These are phyloP conservation scores for Tortricodes alternella DNA, from an alignment of 2,888 invertebrate species.

Conservation along the genomic window DNA sequence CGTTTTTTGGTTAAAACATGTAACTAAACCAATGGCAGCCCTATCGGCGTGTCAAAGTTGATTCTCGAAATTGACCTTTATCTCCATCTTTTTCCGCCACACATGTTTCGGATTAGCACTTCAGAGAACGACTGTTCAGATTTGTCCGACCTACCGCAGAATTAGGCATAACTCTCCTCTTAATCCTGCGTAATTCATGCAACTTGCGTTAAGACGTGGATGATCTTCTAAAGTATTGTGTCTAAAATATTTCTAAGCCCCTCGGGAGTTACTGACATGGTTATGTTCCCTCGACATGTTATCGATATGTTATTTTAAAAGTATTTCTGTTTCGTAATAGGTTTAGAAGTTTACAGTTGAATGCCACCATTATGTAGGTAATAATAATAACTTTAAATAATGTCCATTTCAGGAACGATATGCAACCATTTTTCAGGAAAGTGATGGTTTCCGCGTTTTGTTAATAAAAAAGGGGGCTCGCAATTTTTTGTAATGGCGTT, in stretches of 20 bases:
- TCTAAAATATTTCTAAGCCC: slow-evolving; percentile 38
- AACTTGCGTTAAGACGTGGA: slow-evolving; percentile 64
- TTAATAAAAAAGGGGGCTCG: too few relatives aligned
- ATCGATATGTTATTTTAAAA: slow-evolving; percentile 25
- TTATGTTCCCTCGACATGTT: slow-evolving; percentile 27
- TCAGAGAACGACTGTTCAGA: slow-evolving; percentile 62
- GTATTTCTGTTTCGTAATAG: slow-evolving; percentile 27
- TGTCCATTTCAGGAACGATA: too few relatives aligned
- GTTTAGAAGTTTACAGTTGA: not conserved
- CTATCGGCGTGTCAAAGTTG: slow-evolving; percentile 41
- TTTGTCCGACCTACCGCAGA: slow-evolving; percentile 73
- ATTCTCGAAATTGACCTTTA: slow-evolving; percentile 79
- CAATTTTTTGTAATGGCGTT: too few relatives aligned
- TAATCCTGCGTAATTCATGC: slow-evolving; percentile 73
- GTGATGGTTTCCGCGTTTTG: too few relatives aligned
- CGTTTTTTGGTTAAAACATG: not conserved
- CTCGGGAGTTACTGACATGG: slow-evolving; percentile 33
- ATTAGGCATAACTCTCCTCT: slow-evolving; percentile 62
- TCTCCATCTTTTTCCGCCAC: slow-evolving; percentile 74
- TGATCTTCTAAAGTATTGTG: slow-evolving; percentile 46
- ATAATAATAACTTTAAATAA: too few relatives aligned
- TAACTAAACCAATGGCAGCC: slow-evolving; percentile 8
- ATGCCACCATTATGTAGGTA: not conserved
- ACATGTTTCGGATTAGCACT: slow-evolving; percentile 80
- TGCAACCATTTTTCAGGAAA: too few relatives aligned